These are phyloP conservation scores for Etheostoma cragini DNA, from an alignment of 2,113 vertebrate genomes.

Conservation along the genomic window DNA sequence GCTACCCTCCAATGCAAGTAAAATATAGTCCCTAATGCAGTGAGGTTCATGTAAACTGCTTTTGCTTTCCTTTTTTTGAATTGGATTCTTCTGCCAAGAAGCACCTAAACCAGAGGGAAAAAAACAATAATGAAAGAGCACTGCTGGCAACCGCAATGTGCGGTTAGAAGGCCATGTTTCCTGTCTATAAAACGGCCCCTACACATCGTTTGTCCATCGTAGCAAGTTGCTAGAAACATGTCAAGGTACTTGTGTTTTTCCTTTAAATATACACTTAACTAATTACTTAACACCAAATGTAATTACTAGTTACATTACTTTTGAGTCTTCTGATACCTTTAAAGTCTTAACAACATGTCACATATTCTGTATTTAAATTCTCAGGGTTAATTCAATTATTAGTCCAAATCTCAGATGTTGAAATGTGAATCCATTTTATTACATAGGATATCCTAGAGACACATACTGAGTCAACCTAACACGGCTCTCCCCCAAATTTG, in stretches of 20 bases:
- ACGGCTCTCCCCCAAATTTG: too few species aligned
- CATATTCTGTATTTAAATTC: too few species aligned
- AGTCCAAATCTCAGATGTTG: too few species aligned
- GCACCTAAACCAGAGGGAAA: background rate
- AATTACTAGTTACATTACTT: background rate
- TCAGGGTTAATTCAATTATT: too few species aligned
- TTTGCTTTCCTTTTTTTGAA: background rate
- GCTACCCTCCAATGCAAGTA: conserved; percentile 8
- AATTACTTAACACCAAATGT: background rate
- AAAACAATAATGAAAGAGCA: background rate
- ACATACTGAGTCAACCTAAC: too few species aligned
- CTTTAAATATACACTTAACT: background rate
- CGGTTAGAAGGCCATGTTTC: background rate
- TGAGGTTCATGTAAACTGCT: background rate
- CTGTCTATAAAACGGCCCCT: background rate
- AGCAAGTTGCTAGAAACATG: background rate
- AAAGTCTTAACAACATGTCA: too few species aligned
- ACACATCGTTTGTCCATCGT: background rate
- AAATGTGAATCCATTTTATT: too few species aligned
- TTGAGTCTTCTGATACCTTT: too few species aligned
- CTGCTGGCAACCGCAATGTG: background rate
- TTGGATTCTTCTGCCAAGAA: background rate
- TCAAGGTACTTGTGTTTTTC: background rate
- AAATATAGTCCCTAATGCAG: background rate
- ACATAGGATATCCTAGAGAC: too few species aligned